Conservation (phyloP, 2,797 vertebrate species). For the Pseudochromis fuscus region DNA sequence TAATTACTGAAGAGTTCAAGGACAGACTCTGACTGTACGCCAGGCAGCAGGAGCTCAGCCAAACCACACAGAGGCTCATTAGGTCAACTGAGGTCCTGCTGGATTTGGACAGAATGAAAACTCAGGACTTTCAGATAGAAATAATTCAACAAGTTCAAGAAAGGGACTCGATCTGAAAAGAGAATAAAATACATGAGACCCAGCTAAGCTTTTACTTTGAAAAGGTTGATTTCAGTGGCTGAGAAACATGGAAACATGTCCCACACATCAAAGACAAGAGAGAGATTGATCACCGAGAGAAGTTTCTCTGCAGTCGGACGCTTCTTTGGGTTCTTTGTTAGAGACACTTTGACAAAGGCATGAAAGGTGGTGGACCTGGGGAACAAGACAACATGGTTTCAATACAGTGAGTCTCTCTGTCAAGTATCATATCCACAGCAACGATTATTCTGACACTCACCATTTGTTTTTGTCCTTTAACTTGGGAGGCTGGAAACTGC, state of each 20-base stretch:
- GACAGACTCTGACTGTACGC: not conserved
- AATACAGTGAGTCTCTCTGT: not conserved
- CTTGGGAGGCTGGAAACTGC: conserved; percentile 96
- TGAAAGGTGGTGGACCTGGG: conserved; percentile 93
- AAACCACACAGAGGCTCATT: conserved; percentile 24
- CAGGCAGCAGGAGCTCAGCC: conserved; percentile 23
- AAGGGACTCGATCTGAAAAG: too few relatives aligned
- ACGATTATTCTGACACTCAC: conserved; percentile 80
- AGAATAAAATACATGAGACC: not conserved
- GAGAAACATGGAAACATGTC: not conserved
- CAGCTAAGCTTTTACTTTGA: not conserved
- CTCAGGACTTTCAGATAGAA: not conserved
- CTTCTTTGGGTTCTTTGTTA: conserved; percentile 98
- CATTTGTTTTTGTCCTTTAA: conserved; percentile 99
- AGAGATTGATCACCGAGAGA: conserved; percentile 86
- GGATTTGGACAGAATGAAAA: not conserved
- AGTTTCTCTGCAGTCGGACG: conserved; percentile 96
- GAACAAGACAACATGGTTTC: conserved; percentile 42
- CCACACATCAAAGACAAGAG: not conserved
- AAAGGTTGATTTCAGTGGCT: not conserved
- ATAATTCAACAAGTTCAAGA: too few relatives aligned
- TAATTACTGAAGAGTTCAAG: not conserved
- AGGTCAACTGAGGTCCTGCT: conserved; percentile 1
- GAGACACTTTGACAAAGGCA: conserved; percentile 96
- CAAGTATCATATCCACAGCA: not conserved